These are phyloP conservation scores for Eupithecia tripunctaria DNA, from an alignment of 2,888 invertebrate species.

Conservation along the genomic window DNA sequence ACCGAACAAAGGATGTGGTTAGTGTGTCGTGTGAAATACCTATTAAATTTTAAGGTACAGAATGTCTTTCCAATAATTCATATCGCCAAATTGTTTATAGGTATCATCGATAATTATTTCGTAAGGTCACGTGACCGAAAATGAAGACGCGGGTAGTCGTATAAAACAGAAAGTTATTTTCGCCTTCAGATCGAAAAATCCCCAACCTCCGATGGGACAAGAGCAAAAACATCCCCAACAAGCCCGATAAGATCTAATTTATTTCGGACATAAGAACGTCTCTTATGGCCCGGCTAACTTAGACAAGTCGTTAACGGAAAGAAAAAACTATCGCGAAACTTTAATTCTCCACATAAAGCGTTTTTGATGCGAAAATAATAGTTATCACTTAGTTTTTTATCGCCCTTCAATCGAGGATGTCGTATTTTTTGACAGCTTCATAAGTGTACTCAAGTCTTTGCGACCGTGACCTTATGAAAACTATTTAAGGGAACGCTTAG, in stretches of 20 bases:
- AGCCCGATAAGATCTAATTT: conserved; percentile 54
- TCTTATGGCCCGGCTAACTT: conserved; percentile 53
- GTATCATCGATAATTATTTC: conserved; percentile 2
- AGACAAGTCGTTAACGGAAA: conserved; percentile 58
- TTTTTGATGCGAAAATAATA: conserved; percentile 56
- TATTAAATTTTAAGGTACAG: neutral
- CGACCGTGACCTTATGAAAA: conserved; percentile 39
- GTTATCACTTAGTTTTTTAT: conserved; percentile 57
- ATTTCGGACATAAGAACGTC: conserved; percentile 54
- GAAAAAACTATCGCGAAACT: conserved; percentile 54
- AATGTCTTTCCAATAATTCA: neutral
- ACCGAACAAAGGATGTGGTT: conserved; percentile 8
- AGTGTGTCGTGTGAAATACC: neutral
- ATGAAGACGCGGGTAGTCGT: conserved; percentile 18
- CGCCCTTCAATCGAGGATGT: conserved; percentile 45
- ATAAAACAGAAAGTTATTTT: conserved; percentile 33
- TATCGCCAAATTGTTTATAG: neutral
- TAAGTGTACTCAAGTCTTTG: conserved; percentile 30
- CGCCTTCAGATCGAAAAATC: conserved; percentile 28
- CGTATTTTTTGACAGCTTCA: conserved; percentile 45
- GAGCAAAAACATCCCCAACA: conserved; percentile 51
- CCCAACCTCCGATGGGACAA: conserved; percentile 29
- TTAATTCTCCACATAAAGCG: conserved; percentile 59
- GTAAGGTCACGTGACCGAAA: neutral
- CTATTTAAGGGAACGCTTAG: conserved; percentile 31